phyloP scores from a whole-genome alignment of 2,113 vertebrate species.

The Indicator maculatus region DNA sequence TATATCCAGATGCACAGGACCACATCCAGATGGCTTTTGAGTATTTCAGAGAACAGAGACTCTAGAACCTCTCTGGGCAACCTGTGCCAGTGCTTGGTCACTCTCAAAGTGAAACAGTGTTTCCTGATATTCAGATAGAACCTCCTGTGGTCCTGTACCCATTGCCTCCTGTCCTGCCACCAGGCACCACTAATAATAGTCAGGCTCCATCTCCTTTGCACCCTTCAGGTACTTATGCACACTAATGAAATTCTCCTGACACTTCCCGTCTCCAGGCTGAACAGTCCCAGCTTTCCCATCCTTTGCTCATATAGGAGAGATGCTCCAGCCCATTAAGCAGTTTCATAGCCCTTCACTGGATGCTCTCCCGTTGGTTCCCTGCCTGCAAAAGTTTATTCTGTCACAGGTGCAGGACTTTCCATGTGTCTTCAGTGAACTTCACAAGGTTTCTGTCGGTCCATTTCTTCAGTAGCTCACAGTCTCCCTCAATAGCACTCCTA shows the following conservation, averaged over 20 bases:
- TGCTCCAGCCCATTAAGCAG: background rate
- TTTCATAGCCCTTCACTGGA: background rate
- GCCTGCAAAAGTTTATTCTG: background rate
- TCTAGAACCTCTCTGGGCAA: background rate
- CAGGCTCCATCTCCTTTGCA: background rate
- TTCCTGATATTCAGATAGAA: background rate
- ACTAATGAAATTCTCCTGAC: background rate
- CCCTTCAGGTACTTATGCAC: background rate
- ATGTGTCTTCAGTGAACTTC: background rate
- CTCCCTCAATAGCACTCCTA: background rate
- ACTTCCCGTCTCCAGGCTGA: background rate
- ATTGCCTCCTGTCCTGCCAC: background rate
- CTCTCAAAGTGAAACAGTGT: background rate
- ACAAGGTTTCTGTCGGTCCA: background rate
- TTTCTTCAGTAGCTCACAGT: background rate
- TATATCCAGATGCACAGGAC: background rate
- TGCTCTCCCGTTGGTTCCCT: background rate
- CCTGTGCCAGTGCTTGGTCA: background rate
- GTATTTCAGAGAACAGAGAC: background rate
- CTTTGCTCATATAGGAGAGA: background rate
- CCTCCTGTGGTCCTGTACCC: background rate
- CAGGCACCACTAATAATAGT: background rate
- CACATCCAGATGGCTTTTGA: background rate
- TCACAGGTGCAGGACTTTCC: background rate
- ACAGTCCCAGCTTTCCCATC: background rate